These are phyloP conservation scores for Manduca sexta DNA, from an alignment of 1,140 invertebrate genomes.

Conservation along the genomic window DNA sequence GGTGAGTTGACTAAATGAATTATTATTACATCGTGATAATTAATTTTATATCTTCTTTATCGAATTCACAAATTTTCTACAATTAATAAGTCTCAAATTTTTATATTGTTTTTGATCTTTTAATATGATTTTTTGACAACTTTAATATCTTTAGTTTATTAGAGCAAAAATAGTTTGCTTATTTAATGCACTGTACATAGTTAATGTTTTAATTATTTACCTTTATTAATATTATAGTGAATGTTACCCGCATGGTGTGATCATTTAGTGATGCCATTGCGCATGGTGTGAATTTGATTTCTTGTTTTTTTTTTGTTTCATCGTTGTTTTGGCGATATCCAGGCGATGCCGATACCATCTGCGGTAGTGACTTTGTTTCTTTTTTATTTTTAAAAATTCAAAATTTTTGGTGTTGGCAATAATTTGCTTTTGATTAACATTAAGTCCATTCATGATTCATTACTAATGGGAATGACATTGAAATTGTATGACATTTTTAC, in stretches of 20 bases:
- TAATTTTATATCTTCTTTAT: constrained; percentile 12
- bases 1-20: constrained; percentile 79
- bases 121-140: too few species aligned
- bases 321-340: constrained; percentile 62
- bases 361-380: constrained; percentile 68
- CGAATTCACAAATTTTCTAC: too few species aligned
- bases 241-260: constrained; percentile 21
- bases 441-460: too few species aligned
- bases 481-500: too few species aligned
- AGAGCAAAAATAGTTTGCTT: too few species aligned
- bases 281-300: constrained; percentile 62
- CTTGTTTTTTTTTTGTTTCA: constrained; percentile 70
- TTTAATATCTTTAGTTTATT: too few species aligned
- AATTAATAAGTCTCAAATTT: too few species aligned
- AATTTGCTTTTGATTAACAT: too few species aligned
- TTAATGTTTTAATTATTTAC: not conserved
- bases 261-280: constrained; percentile 21
- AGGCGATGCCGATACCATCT: constrained; percentile 74
- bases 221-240: constrained; percentile 10
- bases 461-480: constrained; percentile 7
- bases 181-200: too few species aligned
- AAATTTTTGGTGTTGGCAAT: not conserved
- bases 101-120: too few species aligned
- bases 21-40: too few species aligned
- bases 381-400: constrained; percentile 30